Conservation (phyloP, 2,113 vertebrate species). For the Tringa solitaria region DNA sequence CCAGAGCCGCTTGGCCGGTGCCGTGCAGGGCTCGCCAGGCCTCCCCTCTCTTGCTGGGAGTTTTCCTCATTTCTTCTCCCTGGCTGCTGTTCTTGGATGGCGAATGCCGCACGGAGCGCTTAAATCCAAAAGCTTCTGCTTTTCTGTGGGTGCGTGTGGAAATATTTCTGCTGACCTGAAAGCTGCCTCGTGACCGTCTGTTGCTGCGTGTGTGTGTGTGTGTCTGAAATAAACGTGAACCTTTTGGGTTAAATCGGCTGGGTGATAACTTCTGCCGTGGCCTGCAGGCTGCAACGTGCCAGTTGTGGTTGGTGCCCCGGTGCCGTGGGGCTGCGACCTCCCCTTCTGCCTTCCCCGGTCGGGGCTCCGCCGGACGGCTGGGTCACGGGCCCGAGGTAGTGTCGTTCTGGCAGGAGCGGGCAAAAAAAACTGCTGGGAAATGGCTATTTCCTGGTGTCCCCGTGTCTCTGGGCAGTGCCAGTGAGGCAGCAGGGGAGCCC, state of each 20-base stretch:
- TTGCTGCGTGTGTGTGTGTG: neutral
- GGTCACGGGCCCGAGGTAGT: neutral
- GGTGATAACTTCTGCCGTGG: neutral
- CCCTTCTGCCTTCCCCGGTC: neutral
- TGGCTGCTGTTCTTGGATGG: slow-evolving; percentile 4
- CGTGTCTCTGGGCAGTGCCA: neutral
- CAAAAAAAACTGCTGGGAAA: neutral
- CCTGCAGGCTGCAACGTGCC: rapidly evolving
- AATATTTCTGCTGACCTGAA: neutral
- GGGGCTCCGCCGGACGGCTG: rapidly evolving
- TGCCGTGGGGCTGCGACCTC: neutral
- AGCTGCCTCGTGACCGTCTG: neutral
- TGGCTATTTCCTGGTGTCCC: neutral
- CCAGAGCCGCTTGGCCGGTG: neutral
- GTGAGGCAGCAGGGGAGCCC: neutral
- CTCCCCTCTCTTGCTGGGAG: neutral
- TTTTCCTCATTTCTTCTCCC: neutral
- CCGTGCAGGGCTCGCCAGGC: neutral
- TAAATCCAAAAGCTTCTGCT: neutral
- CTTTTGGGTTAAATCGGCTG: neutral
- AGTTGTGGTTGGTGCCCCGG: rapidly evolving
- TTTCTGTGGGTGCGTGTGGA: neutral
- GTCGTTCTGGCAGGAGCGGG: neutral
- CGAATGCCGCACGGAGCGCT: neutral
- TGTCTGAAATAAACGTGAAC: neutral